A percentile compares a stretch with the other conserved stretches of the same genome.
Conservation (phyloP, 1,140 invertebrate genomes). For the Lepidurus packardi region DNA sequence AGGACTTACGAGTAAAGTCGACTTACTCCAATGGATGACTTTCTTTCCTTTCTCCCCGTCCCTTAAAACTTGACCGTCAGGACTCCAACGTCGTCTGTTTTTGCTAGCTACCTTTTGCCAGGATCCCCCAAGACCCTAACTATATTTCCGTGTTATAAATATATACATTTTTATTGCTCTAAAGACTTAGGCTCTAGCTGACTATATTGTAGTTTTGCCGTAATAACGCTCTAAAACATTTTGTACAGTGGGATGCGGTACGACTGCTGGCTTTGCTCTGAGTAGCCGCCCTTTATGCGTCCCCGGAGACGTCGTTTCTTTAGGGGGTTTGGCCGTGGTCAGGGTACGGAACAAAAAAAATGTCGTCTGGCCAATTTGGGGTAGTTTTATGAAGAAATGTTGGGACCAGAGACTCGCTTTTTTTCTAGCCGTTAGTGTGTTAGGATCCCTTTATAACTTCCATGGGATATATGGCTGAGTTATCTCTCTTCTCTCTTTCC, state of each 20-base stretch:
- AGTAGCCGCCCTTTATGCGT: not conserved
- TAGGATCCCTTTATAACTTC: conserved; percentile 14
- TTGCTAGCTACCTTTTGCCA: too few species aligned
- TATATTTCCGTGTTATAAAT: too few species aligned
- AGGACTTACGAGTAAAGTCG: too few species aligned
- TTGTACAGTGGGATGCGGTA: not conserved
- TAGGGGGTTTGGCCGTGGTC: not conserved
- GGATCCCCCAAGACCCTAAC: too few species aligned
- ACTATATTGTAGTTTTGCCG: not conserved
- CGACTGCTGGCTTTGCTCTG: too few species aligned
- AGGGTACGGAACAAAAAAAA: not conserved
- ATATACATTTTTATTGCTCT: too few species aligned
- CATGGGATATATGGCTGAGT: not conserved
- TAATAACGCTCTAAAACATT: not conserved
- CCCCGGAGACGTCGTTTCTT: not conserved
- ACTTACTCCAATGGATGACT: too few species aligned
- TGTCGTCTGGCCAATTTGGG: not conserved
- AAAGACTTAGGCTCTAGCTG: too few species aligned
- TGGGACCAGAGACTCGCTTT: not conserved
- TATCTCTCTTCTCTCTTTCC: not conserved
- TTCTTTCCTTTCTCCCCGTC: too few species aligned
- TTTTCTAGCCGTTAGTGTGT: not conserved
- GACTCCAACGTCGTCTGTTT: too few species aligned
- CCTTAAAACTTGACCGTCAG: too few species aligned
- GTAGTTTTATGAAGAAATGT: conserved; percentile 19